Base-by-base conservation (phyloP, 1,140 invertebrate genomes). In the Ceratitis capitata region DNA sequence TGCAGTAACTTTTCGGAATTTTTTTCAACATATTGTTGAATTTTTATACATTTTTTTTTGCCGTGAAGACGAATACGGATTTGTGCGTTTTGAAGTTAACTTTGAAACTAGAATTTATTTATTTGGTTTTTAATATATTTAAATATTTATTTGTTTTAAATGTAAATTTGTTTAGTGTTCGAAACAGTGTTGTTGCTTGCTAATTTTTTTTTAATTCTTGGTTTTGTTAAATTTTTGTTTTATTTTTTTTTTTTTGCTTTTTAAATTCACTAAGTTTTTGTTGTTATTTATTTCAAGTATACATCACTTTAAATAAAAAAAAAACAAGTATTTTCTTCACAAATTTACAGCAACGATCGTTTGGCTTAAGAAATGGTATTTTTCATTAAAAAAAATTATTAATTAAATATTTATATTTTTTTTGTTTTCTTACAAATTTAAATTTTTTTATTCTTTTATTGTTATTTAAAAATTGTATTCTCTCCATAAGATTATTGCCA, bases 41-140 rank as follows among this genome's bases (percentile, higher is more conserved):
- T n/a, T n/a, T n/a, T n/a, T n/a, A n/a, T n/a, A n/a, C n/a, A n/a
- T n/a, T n/a, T n/a, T n/a, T n/a, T n/a, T 26, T 61, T 12, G 56
- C 56, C 29, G 56, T 61, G 32, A 32, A 32, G 23, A 42, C 39
- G 69, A 42, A 78, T 47, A 12, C 19, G 26, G 5, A 78, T 47
- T 78, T 78, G 69, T 78, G 69, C 69, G 69, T 78, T 45, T 78
- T 23, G n/a, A 39, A 78, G 69, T 78, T 78, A 78, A 78, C 69
- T 45, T 78, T 78, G 35, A 45, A 78, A 78, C 61, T 69, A 7
- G 16, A 26, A 78, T 45, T 78, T 69, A 10, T 19, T 42, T 32
- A 35, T 47, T 35, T n/a, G 45, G n/a, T n/a, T n/a, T 45, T 78
- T 39, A 45, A 78, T 78, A n/a, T 35, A 26, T 78, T 23, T 39